Base-by-base conservation (phyloP, 2,797 vertebrate species). In the Tenualosa ilisha region DNA sequence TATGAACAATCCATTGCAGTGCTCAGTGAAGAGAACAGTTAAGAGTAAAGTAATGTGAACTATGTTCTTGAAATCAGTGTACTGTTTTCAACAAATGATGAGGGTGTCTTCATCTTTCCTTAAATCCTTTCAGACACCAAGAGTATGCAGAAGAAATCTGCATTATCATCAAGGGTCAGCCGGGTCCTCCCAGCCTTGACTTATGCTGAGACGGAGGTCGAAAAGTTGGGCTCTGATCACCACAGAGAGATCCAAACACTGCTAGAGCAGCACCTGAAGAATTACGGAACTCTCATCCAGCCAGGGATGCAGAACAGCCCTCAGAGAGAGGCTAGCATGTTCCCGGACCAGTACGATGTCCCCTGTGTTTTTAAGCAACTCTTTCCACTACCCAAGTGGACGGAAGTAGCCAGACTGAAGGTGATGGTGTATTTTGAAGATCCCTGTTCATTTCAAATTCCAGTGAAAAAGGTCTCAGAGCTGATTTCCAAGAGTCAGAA, bases 351-450 rank as follows among this genome's bases (percentile, higher is more conserved):
- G 88, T 93, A 92, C 86, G 91, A 92, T 22, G 89, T 91, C 2
- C 89, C 91, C 0, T 88, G 92, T 40, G 79, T 82, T 6, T 87
- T 91, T 86, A 95, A 93, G 82, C 85, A 91, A 43, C 82, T 91
- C 31, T 90, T 91, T 72, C 87, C 87, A 12, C 86, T 93, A 15
- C 92, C 91, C 0, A 95, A 94, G 22, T 93, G 91, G 91, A 90
- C 93, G 0, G 83, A 89, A 17, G 53, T 61, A 0, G 89, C 91
- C 6, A 91, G 95, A 87, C 91, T 91, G 81, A 94, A 88, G 17
- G 86, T 99, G 46, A 93, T 65, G 65, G 90, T 89, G 13, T 99
- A 99, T 82, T 85, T 99, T 79, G 93, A 90, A 5, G 88, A 96
- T 59, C 96, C 97, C 51, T 12, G 49, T 26, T 90, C 94, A 84